Percentiles rank a stretch among this genome's conserved stretches.
Conservation (phyloP, 2,113 vertebrate genomes). For the Pionites leucogaster region DNA sequence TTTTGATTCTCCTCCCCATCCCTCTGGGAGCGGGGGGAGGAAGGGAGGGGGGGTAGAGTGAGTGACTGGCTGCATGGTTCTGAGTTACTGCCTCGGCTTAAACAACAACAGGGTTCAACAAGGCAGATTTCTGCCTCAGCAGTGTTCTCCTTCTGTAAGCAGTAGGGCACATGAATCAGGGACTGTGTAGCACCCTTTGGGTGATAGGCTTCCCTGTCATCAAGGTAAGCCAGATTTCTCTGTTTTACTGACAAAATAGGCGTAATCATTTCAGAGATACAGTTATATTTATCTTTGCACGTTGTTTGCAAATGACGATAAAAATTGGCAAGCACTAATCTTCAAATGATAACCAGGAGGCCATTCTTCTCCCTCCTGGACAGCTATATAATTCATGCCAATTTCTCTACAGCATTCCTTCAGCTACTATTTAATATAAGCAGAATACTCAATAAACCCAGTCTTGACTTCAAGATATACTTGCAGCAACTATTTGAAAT, state of each 20-base stretch:
- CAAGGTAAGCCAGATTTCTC: background rate
- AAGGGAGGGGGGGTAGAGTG: background rate
- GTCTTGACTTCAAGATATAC: background rate
- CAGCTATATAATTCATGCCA: background rate
- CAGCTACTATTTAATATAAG: background rate
- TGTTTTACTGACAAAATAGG: background rate
- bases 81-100: background rate
- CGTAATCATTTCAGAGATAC: background rate
- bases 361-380: background rate
- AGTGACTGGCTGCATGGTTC: background rate
- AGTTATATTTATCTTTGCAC: background rate
- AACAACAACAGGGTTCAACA: fast-evolving
- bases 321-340: background rate
- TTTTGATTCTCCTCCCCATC: background rate
- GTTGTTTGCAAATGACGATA: background rate
- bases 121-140: background rate
- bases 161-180: background rate
- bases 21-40: background rate
- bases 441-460: background rate
- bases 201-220: background rate
- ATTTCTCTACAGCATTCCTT: background rate
- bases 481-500: background rate
- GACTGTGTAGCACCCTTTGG: background rate
- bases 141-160: background rate
- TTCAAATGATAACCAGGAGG: background rate